Evolutionary conservation across 2,888 invertebrate species (phyloP), one percentile per base, ranked within the genome.

Genomic region (Tuberolachnus salignus): DNA sequence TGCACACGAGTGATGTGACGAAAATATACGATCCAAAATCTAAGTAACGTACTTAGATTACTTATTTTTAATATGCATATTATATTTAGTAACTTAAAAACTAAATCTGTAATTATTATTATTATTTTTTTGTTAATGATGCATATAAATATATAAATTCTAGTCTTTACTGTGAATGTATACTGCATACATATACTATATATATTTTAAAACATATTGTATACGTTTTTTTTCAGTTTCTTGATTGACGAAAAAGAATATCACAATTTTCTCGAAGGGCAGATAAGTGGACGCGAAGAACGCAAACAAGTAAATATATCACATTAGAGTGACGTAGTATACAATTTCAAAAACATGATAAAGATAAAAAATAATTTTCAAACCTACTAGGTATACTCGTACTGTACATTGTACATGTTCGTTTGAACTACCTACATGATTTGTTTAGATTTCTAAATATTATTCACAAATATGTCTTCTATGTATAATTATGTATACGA

Each of bases 1-100:
- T 83, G 69, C 82, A 85, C 53, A 83, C 84, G 8, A 86, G 86
- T 14, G 87, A 87, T 72, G 88, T 88, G 74, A 87, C 88, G 1
- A 82, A 81, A 44, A 63, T 82, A 2, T 63, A 81, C 13, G 82
- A 82, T 72, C 73, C 81, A 16, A 81, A 78, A 67, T 80, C 82
- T 11, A 80, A 81, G 82, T 81, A 80, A 81, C 55, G 34, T n/a
- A 3, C 14, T 61, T 23, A 26, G 19, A n/a, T 44, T 23, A 23
- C 11, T 11, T 49, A 3, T 46, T 34, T 34, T 34, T 34, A 34
- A 34, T 34, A 34, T 34, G 6, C 34, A 34, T 34, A 4, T 6
- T 3, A 34, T 4, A 4, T 34, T 34, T 34, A 34, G 6, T 34
- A 6, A 34, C 6, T 34, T 34, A 6, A 34, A 34, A 34, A n/a